phyloP scores from a whole-genome alignment of 2,113 vertebrate genomes.

The Nothoprocta perdicaria region DNA sequence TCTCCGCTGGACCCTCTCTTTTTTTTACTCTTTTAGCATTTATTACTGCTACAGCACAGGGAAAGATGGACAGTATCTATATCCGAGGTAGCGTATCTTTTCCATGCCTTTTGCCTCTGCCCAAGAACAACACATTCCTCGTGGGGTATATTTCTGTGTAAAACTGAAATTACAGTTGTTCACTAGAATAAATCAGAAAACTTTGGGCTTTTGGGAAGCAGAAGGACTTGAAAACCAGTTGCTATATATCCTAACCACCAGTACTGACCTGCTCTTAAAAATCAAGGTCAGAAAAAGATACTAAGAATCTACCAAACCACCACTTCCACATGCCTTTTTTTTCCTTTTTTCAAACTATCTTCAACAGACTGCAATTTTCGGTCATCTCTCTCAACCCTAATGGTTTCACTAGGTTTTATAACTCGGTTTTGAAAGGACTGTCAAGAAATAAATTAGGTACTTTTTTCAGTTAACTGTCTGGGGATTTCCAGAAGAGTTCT shows the following conservation, averaged over 20 bases:
- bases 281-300: not conserved
- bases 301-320: not conserved
- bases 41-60: not conserved
- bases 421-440: not conserved
- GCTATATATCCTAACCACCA: not conserved
- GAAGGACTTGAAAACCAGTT: not conserved
- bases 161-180: not conserved
- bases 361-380: not conserved
- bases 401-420: not conserved
- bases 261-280: not conserved
- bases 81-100: not conserved
- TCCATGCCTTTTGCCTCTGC: not conserved
- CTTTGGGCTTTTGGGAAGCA: not conserved
- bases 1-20: too few relatives aligned
- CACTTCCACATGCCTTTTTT: not conserved
- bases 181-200: not conserved
- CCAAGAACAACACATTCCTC: not conserved
- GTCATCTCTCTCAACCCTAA: not conserved
- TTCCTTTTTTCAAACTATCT: not conserved
- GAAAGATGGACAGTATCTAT: not conserved
- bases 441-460: not conserved
- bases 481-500: not conserved
- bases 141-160: not conserved
- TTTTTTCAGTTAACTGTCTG: not conserved
- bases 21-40: not conserved